Evolutionary conservation across 2,113 vertebrate genomes (phyloP).

Genomic region (Ariopsis seemanni): DNA sequence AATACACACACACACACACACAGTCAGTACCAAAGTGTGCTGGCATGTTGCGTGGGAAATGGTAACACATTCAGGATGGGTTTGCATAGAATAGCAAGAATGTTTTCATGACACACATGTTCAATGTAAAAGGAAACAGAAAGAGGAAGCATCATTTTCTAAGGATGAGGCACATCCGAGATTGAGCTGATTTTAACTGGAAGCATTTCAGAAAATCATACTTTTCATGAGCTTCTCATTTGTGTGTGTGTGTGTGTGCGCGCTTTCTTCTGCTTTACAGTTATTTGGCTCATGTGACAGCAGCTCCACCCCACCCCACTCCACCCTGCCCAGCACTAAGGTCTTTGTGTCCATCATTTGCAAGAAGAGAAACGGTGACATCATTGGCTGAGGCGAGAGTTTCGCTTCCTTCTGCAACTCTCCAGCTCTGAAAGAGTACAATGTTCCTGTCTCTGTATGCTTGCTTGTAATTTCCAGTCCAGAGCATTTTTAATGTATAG

Average conservation of each 20-base stretch:
- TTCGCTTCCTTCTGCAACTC: constrained; percentile 42
- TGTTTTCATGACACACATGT: background rate
- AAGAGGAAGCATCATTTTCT: background rate
- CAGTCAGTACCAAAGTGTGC: background rate
- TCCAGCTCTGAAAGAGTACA: background rate
- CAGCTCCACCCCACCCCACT: constrained; percentile 8
- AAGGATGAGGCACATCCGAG: background rate
- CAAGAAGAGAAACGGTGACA: constrained; percentile 35
- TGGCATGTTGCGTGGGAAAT: background rate
- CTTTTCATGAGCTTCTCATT: background rate
- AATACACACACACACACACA: background rate
- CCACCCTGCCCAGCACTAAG: background rate
- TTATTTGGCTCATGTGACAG: constrained; percentile 17
- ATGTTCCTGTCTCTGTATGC: background rate
- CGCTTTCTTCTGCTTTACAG: constrained; percentile 1
- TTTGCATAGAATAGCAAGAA: background rate
- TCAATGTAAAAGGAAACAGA: background rate
- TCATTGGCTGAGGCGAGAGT: constrained; percentile 18
- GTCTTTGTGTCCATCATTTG: constrained; percentile 7
- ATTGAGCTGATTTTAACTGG: background rate
- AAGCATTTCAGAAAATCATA: background rate
- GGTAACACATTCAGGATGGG: background rate
- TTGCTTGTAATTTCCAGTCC: background rate
- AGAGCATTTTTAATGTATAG: background rate
- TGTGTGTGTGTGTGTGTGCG: background rate